Evolutionary conservation across 1,140 invertebrate genomes (phyloP).

Genomic region (Drosophila baimaii): DNA sequence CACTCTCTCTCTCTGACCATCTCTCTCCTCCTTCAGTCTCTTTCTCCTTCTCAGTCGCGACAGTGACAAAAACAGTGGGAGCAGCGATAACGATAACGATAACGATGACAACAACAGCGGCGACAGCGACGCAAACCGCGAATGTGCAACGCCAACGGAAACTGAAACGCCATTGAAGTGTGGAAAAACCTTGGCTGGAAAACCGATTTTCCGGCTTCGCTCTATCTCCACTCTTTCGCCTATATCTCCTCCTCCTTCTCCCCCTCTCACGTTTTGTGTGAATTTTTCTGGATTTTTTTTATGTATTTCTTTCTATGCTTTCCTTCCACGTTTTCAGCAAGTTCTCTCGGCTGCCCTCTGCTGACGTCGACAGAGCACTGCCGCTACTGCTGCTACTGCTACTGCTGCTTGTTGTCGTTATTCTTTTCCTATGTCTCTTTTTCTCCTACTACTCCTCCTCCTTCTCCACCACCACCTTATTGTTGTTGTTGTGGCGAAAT

Average conservation of each 20-base stretch:
- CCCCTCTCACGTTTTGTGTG: conserved; percentile 5
- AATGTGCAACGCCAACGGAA: conserved; percentile 38
- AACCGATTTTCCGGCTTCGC: conserved; percentile 31
- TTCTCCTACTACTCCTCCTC: conserved; percentile 10
- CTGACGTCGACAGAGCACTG: conserved; percentile 18
- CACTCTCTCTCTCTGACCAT: neutral
- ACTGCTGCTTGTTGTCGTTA: conserved; percentile 16
- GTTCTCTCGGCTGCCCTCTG: conserved; percentile 16
- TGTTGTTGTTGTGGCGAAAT: conserved; percentile 21
- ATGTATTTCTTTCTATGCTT: conserved; percentile 8
- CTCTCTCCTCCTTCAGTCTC: conserved; percentile 1
- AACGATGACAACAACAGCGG: conserved; percentile 49
- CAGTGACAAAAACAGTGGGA: conserved; percentile 34
- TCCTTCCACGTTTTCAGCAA: conserved; percentile 24
- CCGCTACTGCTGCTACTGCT: conserved; percentile 23
- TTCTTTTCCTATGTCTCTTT: conserved; percentile 19
- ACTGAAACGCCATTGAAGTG: conserved; percentile 79
- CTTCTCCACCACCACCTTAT: neutral
- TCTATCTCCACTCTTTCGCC: conserved; percentile 21
- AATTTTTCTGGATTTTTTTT: conserved; percentile 16
- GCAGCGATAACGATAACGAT: conserved; percentile 39
- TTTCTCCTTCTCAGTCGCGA: conserved; percentile 6
- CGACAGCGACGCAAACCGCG: conserved; percentile 39
- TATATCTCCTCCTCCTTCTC: conserved; percentile 5
- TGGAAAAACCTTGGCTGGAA: conserved; percentile 59